Evolutionary conservation across 30 jellyfish, hydroid and myxozoan genomes (phyloP), one percentile per base, ranked within the genome.

Genomic region (Turritopsis rubra): DNA sequence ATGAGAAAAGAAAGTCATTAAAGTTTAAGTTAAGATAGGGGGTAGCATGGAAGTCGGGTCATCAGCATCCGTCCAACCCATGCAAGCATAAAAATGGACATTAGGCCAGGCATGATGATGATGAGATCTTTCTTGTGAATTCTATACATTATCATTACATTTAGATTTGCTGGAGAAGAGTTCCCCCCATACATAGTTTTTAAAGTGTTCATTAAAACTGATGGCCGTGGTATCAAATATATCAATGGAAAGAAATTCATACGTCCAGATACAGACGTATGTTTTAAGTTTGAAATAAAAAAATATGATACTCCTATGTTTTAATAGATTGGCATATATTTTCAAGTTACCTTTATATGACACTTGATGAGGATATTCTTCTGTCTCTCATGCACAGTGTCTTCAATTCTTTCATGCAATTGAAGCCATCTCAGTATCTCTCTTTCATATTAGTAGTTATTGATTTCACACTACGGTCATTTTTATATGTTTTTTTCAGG

Each of bases 151-250:
- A 7, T 66, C 29, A 3, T 66, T 68, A n/a, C 17, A 8, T 7
- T 52, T 73, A 91, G 97, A 71, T 91, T 91, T 86, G 86, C 96
- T 20, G 97, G 97, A 0, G 25, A 85, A 22, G 96, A 91, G 28
- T 91, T 91, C 86, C 97, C 97, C 52, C 97, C 97, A 18, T 80
- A 52, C 84, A 86, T 91, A 28, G 96, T 91, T 52, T 91, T 91
- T 86, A 91, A 91, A 80, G 91, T 91, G 1, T 91, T 84, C 94
- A 66, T 86, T 28, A 91, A 91, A 70, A 86, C 91, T 73, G 83
- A 52, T 86, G 96, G 96, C 7, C 72, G 52, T 28, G 95, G 97
- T 54, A 19, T 90, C 84, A 86, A 86, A 81, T 91, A 91, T 73
- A 52, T 91, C 71, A 86, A 93, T 79, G 97, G 97, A 76, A 91